Base-by-base conservation (phyloP, 2,113 vertebrate genomes). In the Carassius gibelio region DNA sequence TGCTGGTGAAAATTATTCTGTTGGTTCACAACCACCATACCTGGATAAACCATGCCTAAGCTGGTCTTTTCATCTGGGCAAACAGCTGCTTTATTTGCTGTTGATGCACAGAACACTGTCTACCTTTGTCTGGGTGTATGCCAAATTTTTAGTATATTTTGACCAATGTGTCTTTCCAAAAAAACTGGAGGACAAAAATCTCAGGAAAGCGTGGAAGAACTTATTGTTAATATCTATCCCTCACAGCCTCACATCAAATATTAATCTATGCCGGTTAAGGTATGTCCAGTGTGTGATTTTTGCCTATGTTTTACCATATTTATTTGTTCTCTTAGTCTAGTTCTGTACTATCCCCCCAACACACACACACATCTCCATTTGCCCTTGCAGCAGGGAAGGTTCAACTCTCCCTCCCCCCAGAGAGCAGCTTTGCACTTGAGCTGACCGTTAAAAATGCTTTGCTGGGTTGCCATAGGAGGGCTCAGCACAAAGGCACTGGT, bases 401-500 rank as follows among this genome's bases (percentile, higher is more conserved):
- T 89, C 89, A 82, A 80, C 79, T 83, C 81, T 23, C 87, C 87
- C 74, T 87, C 84, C 89, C 90, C 91, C 91, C 78, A 75, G 92
- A 93, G 91, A 90, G 81, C 84, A 86, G 85, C 86, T 85, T 88
- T 91, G 83, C 87, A 88, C 89, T 90, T 86, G 89, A 91, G 91
- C 89, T 91, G 91, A 93, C 92, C 93, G 91, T 93, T 93, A 91
- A 93, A 91, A 92, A 92, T 89, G 89, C 90, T 23, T 90, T 87
- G 89, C 91, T 90, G 90, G 84, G 88, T 92, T 89, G 90, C 90
- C 88, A 85, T 88, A 89, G 85, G 84, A 88, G 90, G 91, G 90
- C 87, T 91, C 90, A 93, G 92, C 91, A 90, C 90, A 90, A 90
- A 90, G 90, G 89, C 87, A 50, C 89, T 86, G 90, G 89, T 87